Evolutionary conservation across 2,797 vertebrate species (phyloP).

Genomic region (Amphiprion clarkii): DNA sequence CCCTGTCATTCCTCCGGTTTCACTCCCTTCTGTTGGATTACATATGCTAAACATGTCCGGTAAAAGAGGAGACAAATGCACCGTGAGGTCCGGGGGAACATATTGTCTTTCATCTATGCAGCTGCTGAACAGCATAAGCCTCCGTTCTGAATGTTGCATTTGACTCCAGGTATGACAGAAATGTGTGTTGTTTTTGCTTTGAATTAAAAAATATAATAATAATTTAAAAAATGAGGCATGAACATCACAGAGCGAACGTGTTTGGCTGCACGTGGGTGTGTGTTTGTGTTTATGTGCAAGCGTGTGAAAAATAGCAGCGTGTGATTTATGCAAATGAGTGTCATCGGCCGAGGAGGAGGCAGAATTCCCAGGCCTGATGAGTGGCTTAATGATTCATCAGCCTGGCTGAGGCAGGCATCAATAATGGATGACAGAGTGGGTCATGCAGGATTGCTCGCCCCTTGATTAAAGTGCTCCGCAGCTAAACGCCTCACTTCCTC

Average conservation of each 20-base stretch:
- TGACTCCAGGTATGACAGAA: conserved; percentile 25
- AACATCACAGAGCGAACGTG: conserved; percentile 19
- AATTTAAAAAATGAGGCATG: not conserved
- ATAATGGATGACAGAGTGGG: conserved; percentile 85
- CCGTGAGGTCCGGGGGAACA: conserved; percentile 33
- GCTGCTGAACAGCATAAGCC: conserved; percentile 15
- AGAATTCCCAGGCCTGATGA: conserved; percentile 84
- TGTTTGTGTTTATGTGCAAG: conserved; percentile 58
- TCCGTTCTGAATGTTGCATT: conserved; percentile 22
- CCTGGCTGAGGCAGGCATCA: conserved; percentile 82
- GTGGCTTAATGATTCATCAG: conserved; percentile 87
- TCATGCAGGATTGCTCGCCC: conserved; percentile 82
- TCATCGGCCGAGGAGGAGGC: conserved; percentile 75
- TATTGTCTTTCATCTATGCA: conserved; percentile 26
- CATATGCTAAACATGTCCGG: conserved; percentile 25
- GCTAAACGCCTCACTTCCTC: conserved; percentile 81
- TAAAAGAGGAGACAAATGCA: conserved; percentile 19
- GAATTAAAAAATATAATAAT: not conserved
- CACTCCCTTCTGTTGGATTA: conserved; percentile 19
- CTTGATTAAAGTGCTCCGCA: conserved; percentile 85
- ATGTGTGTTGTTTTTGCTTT: conserved; percentile 30
- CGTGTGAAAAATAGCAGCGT: conserved; percentile 70
- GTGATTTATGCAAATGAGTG: conserved; percentile 83
- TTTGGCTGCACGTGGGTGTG: conserved; percentile 39
- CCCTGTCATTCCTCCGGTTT: conserved; percentile 32